Base-by-base conservation (phyloP, 2,797 vertebrate species). In the Limnodromus scolopaceus region DNA sequence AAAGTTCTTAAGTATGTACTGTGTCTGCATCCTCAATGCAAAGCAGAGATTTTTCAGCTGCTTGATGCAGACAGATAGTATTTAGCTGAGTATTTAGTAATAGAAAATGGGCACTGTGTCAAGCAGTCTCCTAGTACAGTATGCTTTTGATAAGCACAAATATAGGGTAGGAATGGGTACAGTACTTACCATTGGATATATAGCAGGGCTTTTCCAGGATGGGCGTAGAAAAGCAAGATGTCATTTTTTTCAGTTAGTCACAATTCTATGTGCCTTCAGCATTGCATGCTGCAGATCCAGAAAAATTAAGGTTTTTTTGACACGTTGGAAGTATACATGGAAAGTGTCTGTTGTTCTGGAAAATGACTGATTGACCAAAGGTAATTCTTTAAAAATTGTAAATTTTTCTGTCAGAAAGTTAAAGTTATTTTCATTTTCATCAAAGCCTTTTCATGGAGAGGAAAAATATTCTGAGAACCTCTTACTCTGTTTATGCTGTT, bases 1-100 rank as follows among this genome's bases (percentile, higher is more conserved):
- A 45, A 72, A 58, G 28, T 65, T 72, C 28, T 46, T 60, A 92
- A 92, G 36, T 74, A 43, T 82, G 22, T n/a, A 36, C 11, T 84
- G 16, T 46, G 66, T 72, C 70, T 96, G 60, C 78, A 74, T 46
- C 48, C 88, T 72, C 81, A 95, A 81, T 61, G 84, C 1, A 4
- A 95, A 91, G 60, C 84, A 95, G 70, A 87, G 36, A 45, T 89
- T 84, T 84, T 92, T 92, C 91, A 87, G 39, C 89, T 93, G 41
- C 74, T 95, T 91, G 65, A 63, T 90, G 69, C 38, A 87, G 39
- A 49, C 57, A 76, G 38, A 91, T 41, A 38, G 61, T 60, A 57
- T 57, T 94, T 76, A 79, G 34, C 64, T 63, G 68, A 55, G 23
- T 80, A 78, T 18, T 32, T 25, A 61, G 16, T 54, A 66, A 55